Conservation (phyloP, 2,113 vertebrate genomes). For the Lophura nycthemera region DNA sequence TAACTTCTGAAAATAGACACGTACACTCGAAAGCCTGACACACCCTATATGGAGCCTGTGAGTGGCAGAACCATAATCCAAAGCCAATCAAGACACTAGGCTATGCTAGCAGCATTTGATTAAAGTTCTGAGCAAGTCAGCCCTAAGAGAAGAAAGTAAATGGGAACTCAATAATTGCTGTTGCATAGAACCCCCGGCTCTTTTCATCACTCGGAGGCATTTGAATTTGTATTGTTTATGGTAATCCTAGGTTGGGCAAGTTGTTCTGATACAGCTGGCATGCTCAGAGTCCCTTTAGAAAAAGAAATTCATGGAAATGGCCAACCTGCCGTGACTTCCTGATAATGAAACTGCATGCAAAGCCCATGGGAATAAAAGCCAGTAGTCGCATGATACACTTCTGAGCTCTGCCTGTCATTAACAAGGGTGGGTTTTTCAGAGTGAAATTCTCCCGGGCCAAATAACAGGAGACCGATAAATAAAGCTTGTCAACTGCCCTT, state of each 20-base stretch:
- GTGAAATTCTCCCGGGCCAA: slow-evolving; percentile 43
- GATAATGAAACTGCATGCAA: background rate
- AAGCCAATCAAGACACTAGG: slow-evolving; percentile 12
- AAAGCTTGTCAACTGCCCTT: slow-evolving; percentile 58
- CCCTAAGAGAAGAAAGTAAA: slow-evolving; percentile 38
- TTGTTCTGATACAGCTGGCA: background rate
- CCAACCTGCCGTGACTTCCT: background rate
- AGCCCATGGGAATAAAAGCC: background rate
- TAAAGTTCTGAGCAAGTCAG: slow-evolving; percentile 23
- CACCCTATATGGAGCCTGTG: slow-evolving; percentile 18
- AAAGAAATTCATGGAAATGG: background rate
- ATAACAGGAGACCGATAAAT: slow-evolving; percentile 61
- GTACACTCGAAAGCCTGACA: slow-evolving; percentile 28
- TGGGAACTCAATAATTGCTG: background rate
- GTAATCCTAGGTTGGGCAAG: background rate
- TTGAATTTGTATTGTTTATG: background rate
- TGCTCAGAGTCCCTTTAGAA: background rate
- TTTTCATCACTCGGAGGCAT: background rate
- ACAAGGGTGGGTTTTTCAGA: slow-evolving; percentile 39
- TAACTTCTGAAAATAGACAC: slow-evolving; percentile 60
- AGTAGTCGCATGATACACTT: background rate
- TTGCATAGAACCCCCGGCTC: background rate
- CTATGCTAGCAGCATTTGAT: background rate
- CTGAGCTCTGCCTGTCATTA: slow-evolving; percentile 53
- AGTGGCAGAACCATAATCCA: slow-evolving; percentile 32